A percentile compares a stretch with the other conserved stretches of the same genome.
These are phyloP conservation scores for Gymnothorax javanicus DNA, from an alignment of 2,797 vertebrate species.

Conservation along the genomic window DNA sequence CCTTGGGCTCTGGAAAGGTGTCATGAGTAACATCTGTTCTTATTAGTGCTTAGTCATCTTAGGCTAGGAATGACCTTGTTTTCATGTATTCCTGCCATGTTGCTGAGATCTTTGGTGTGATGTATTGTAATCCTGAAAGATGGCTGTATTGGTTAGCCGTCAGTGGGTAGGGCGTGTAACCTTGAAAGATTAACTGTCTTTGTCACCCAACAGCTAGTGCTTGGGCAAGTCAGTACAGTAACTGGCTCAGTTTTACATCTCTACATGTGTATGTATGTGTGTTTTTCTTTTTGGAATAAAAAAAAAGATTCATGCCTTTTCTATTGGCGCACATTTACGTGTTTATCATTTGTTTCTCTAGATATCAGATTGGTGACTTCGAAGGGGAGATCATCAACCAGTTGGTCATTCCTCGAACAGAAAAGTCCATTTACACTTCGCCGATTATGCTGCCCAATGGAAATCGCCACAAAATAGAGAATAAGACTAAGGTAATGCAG, in stretches of 20 bases:
- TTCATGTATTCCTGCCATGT: not conserved
- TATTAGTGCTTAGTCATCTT: not conserved
- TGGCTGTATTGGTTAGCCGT: not conserved
- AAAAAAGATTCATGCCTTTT: not conserved
- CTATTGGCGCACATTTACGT: not conserved
- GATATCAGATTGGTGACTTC: slow-evolving; percentile 89
- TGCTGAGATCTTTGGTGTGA: not conserved
- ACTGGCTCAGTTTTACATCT: not conserved
- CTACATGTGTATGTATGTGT: not conserved
- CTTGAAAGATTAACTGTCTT: not conserved
- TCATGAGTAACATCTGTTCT: not conserved
- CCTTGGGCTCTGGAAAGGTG: not conserved
- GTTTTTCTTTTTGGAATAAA: not conserved
- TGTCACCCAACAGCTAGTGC: slow-evolving; percentile 4
- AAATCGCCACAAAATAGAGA: slow-evolving; percentile 83
- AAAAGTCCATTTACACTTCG: slow-evolving; percentile 78
- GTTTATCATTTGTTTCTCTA: slow-evolving; percentile 47
- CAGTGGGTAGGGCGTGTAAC: not conserved
- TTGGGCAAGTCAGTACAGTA: not conserved
- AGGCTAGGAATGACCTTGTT: not conserved
- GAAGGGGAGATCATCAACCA: slow-evolving; percentile 87
- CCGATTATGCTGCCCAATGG: slow-evolving; percentile 78
- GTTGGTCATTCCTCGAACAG: slow-evolving; percentile 81
- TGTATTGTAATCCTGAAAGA: not conserved
- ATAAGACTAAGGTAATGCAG: slow-evolving; percentile 81